Base-by-base conservation (phyloP, 2,113 vertebrate species). In the Loxodonta africana region DNA sequence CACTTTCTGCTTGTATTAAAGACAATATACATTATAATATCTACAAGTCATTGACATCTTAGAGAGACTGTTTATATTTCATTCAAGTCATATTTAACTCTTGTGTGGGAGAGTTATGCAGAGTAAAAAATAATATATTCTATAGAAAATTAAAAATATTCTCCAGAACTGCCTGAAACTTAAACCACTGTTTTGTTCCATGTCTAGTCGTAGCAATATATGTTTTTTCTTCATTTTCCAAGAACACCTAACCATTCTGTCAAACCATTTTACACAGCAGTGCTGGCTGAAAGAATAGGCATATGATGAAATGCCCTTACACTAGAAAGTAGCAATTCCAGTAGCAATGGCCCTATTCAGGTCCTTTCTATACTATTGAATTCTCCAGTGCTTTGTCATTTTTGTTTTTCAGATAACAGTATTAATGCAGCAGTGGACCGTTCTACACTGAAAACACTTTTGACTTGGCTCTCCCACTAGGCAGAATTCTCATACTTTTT, bases 1-100 rank as follows among this genome's bases (percentile, higher is more conserved):
- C 1, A 44, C 89, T 94, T 88, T 48, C 3, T n/a, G 25, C 53
- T 74, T 65, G 77, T 46, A 57, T 74, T 73, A 23, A 41, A 80
- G 25, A 57, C 46, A 25, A 83, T 90, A 44, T 17, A 57, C 53
- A 57, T 57, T 57, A 57, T 57, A 57, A 57, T 53, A 2, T 92
- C 37, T 80, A 60, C 87, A 90, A 62, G 4, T 65, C n/a, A 69
- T 37, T 46, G 53, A 89, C 6, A 73, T 82, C 78, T 94, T 63
- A 51, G 89, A 82, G 77, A 94, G 23, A 62, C 26, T 71, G 15
- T 76, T 90, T 89, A 65, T 80, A 37, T 89, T 89, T 92, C 41
- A 80, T 28, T 88, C 18, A 65, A 86, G 14, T 5, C 17, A 69
- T 48, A 73, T 65, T 73, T 77, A 67, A 77, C 48, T 85, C 33